Percentiles rank a stretch among this genome's conserved stretches.
phyloP scores from a whole-genome alignment of 2,113 vertebrate species.

The Tinamus guttatus region DNA sequence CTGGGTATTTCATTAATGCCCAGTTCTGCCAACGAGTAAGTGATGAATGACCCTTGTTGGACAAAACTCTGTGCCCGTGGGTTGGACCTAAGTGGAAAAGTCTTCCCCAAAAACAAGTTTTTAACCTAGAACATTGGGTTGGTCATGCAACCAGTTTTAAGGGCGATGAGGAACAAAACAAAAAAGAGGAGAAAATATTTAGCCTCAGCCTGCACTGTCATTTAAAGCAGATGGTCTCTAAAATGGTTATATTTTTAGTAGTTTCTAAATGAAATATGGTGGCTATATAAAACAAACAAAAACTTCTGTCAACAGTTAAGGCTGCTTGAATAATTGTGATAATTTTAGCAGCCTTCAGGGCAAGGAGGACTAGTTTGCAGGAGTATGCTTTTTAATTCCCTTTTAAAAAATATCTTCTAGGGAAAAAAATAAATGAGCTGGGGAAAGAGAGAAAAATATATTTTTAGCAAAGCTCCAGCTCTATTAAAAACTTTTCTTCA shows the following conservation, averaged over 20 bases:
- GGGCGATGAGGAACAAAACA: neutral
- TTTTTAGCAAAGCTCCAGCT: neutral
- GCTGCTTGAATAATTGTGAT: conserved; percentile 10
- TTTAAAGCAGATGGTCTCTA: conserved; percentile 57
- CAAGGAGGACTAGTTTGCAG: neutral
- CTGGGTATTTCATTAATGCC: neutral
- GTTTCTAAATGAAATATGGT: conserved; percentile 39
- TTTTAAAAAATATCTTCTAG: neutral
- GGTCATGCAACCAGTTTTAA: neutral
- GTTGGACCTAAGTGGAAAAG: neutral
- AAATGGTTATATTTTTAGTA: conserved; percentile 51
- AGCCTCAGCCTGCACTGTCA: neutral
- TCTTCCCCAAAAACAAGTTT: neutral
- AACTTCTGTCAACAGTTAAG: conserved; percentile 28
- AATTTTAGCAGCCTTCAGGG: conserved; percentile 15
- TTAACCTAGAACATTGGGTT: neutral
- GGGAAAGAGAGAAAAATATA: neutral
- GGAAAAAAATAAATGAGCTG: neutral
- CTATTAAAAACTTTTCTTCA: neutral
- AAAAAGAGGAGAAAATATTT: neutral
- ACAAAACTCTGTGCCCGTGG: neutral
- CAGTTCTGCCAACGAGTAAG: neutral
- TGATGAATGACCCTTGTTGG: neutral
- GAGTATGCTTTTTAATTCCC: neutral
- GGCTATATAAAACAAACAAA: conserved; percentile 59